These are phyloP conservation scores for Ploceus nigricollis DNA, from an alignment of 2,113 vertebrate species.

Conservation along the genomic window DNA sequence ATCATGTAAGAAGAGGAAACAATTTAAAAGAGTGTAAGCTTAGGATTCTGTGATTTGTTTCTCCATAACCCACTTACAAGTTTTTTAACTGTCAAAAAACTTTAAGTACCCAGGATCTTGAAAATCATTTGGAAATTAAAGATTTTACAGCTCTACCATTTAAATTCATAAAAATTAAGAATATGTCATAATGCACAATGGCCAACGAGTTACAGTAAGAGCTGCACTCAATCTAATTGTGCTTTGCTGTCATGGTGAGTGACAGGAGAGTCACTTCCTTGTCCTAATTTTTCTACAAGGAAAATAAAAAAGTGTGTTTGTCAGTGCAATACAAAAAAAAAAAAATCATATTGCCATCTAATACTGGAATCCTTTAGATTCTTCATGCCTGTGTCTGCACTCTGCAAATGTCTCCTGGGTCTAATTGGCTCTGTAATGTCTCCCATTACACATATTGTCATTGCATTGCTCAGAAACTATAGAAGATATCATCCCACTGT, in stretches of 20 bases:
- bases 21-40: neutral
- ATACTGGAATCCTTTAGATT: neutral
- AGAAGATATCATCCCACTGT: neutral
- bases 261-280: conserved; percentile 3
- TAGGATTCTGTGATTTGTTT: neutral
- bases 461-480: neutral
- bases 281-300: neutral
- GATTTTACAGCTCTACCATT: neutral
- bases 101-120: neutral
- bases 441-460: neutral
- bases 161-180: neutral
- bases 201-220: neutral
- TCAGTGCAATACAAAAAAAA: neutral
- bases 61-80: neutral
- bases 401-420: neutral
- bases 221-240: neutral
- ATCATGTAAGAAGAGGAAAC: neutral
- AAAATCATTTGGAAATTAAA: neutral
- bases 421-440: neutral
- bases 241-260: neutral
- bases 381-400: neutral
- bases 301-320: neutral
- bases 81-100: neutral
- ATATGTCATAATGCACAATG: neutral
- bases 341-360: neutral